Base-by-base conservation (phyloP, 2,797 vertebrate species). In the Ctenopoma multispine region DNA sequence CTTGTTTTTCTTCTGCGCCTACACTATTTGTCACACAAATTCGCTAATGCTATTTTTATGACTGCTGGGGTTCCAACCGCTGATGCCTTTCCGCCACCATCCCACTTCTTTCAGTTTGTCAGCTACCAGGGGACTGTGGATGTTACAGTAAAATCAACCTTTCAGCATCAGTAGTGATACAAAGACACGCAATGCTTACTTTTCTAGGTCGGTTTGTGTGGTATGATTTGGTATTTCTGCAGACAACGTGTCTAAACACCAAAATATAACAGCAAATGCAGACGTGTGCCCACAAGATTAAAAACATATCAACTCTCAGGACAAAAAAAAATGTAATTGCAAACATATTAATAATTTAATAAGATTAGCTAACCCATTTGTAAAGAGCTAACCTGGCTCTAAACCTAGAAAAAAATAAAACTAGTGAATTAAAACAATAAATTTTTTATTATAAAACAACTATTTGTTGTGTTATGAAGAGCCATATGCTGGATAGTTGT, bases 1-100 rank as follows among this genome's bases (percentile, higher is more conserved):
- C 18, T 48, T 75, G 38, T 54, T 40, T 72, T 77, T 76, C 64
- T 1, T 60, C 23, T 56, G 43, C 10, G 2, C 49, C 41, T 43
- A 38, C 53, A 71, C 43, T 53, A 31, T 73, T 81, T 76, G 53
- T 65, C 51, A 64, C 43, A 64, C 14, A 70, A 23, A 58, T 72
- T 71, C n/a, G 44, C 31, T 64, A 62, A 61, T 59, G 41, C 46
- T 58, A 48, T 55, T 76, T 73, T 72, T 60, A 59, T 46, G 34
- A 7, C 43, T 40, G 29, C 49, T 51, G 12, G 6, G 27, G 46
- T 72, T 77, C 71, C 11, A 40, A 40, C 38, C 59, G 57, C 20
- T 41, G 18, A 55, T 20, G 21, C 21, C 40, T 20, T 59, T 68
- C 31, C 48, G 41, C 61, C 54, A 55, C 5, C 12, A 68, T 49